A percentile compares a stretch with the other conserved stretches of the same genome.
Conservation (phyloP, 1,140 invertebrate genomes). For the Rhagoletis pomonella region DNA sequence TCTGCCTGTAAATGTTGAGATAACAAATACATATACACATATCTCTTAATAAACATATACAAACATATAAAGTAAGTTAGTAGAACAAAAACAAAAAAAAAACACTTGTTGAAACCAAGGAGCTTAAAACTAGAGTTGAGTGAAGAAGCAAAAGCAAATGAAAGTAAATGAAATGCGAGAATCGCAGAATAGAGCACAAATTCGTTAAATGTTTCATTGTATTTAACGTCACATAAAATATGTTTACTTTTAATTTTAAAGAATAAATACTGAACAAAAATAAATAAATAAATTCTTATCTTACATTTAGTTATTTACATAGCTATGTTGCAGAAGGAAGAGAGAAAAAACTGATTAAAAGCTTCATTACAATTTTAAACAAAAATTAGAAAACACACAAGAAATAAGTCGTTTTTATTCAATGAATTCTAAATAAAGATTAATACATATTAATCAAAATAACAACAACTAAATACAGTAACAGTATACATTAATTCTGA, state of each 20-base stretch:
- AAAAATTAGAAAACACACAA: constrained; percentile 9
- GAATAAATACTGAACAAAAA: constrained; percentile 42
- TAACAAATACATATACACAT: constrained; percentile 45
- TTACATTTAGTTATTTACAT: constrained; percentile 19
- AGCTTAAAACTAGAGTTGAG: not conserved
- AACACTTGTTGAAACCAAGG: not conserved
- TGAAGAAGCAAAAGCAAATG: not conserved
- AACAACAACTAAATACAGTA: constrained; percentile 15
- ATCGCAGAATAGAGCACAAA: constrained; percentile 55
- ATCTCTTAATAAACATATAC: constrained; percentile 15
- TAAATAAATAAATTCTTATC: not conserved
- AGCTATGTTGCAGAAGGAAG: constrained; percentile 16
- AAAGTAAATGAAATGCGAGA: not conserved
- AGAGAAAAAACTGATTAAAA: constrained; percentile 54
- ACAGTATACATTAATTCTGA: not conserved
- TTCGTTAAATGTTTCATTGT: constrained; percentile 75
- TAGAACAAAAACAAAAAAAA: not conserved
- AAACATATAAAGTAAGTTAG: not conserved
- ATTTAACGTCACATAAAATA: constrained; percentile 54
- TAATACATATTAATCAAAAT: not conserved
- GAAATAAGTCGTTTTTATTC: constrained; percentile 49
- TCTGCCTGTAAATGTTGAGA: constrained; percentile 31
- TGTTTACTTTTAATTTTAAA: constrained; percentile 54
- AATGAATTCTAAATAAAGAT: not conserved
- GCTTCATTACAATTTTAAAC: constrained; percentile 42